Base-by-base conservation (phyloP, 1,140 invertebrate genomes). In the Choristoneura fumiferana region DNA sequence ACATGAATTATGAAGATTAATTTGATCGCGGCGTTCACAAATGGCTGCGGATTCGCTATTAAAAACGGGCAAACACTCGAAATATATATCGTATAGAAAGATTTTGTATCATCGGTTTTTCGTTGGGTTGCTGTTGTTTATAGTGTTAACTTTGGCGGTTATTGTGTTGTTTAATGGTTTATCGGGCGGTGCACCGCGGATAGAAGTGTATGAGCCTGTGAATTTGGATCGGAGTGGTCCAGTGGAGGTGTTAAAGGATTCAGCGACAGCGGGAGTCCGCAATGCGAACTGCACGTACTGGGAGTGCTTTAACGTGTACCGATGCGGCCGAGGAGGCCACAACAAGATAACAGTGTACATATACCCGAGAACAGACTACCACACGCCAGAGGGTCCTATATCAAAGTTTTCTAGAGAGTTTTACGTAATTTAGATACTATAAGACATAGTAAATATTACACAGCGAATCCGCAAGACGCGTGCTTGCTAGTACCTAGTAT, bases 271-370 rank as follows among this genome's bases (percentile, higher is more conserved):
- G 53, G 57, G 63, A 18, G 62, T 72, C 10, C 84, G 84, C 43
- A 81, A 74, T 57, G 69, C 80, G 1, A 92, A 92, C 54, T 98
- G 97, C 80, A 96, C 94, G 18, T 96, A 96, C 82, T 98, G 96
- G 91, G 93, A 94, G 74, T 98, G 98, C 87, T 96, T 99, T 70
- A 95, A 99, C 88, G 95, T 98, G 1, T 98, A 98, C 79, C 93
- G 93, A 62, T 99, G 98, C 91, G 96, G 96, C 8, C 91, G 91
- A 74, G 91, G 91, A 45, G 94, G 94, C 5, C 91, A 92, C 76
- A 92, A 94, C 69, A 92, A 93, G 60, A 92, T 95, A 61, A 91
- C 93, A 34, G 94, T 98, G 6, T 98, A 97, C 84, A 94, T 98
- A 33, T 98, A 98, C 89, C 96, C 96, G 5, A 83, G 94, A 33